Conservation (phyloP, 2,888 invertebrate genomes). For the Ypsolopha scabrella region DNA sequence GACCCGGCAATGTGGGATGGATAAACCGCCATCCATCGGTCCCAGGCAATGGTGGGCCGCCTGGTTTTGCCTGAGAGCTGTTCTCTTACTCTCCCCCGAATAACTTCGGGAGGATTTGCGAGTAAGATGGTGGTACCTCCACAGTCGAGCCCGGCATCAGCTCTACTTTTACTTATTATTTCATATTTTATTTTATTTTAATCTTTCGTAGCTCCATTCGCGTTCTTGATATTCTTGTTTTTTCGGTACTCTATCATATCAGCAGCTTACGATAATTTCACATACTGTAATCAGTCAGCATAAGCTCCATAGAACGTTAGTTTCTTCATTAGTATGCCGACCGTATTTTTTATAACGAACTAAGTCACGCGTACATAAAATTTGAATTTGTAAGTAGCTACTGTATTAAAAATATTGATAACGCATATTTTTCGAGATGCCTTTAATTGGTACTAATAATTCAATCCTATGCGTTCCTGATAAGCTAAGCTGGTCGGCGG, state of each 20-base stretch:
- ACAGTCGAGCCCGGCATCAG: no score
- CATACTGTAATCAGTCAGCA: conserved; percentile 4
- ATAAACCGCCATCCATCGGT: no score
- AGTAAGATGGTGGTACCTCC: no score
- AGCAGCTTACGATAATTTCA: neutral
- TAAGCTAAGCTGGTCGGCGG: conserved; percentile 36
- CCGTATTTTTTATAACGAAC: conserved; percentile 40
- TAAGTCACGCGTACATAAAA: conserved; percentile 61
- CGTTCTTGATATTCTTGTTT: no score
- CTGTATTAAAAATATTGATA: conserved; percentile 55
- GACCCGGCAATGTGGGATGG: no score
- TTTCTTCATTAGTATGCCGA: conserved; percentile 34
- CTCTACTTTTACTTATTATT: no score
- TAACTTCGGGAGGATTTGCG: no score
- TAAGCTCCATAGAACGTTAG: neutral
- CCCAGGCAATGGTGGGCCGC: no score
- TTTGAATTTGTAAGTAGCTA: conserved; percentile 61
- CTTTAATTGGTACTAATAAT: conserved; percentile 61
- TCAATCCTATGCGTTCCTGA: conserved; percentile 53
- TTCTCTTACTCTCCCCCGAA: no score
- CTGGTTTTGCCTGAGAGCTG: no score
- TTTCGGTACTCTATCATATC: neutral
- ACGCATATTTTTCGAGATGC: conserved; percentile 50
- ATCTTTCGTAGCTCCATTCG: no score
- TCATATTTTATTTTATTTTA: no score